A percentile compares a stretch with the other conserved stretches of the same genome.
Evolutionary conservation across 2,888 invertebrate species (phyloP).

Genomic region (Ophion slaviceki): DNA sequence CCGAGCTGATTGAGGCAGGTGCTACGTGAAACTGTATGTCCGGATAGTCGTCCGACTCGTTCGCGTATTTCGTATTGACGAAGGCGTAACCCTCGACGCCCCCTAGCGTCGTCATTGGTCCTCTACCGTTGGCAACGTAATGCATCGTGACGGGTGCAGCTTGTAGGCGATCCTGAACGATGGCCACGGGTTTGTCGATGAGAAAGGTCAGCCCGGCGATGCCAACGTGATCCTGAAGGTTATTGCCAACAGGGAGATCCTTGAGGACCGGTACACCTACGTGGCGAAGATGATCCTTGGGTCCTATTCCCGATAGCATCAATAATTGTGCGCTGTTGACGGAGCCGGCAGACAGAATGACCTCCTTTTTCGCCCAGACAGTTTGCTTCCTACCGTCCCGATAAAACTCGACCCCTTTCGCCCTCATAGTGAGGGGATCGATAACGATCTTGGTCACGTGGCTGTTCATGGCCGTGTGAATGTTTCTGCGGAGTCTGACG

Average conservation of each 20-base stretch:
- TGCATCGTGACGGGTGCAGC: conserved; percentile 92
- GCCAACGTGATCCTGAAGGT: conserved; percentile 95
- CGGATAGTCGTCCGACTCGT: conserved; percentile 91
- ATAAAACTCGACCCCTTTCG: conserved; percentile 92
- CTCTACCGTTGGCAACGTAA: conserved; percentile 90
- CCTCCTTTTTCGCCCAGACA: conserved; percentile 91
- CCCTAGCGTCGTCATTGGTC: conserved; percentile 94
- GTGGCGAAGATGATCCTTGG: conserved; percentile 88
- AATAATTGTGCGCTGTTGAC: conserved; percentile 96
- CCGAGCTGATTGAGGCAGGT: conserved; percentile 93
- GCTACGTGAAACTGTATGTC: conserved; percentile 97
- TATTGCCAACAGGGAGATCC: conserved; percentile 91
- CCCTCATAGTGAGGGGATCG: conserved; percentile 89
- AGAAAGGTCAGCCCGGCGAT: conserved; percentile 92
- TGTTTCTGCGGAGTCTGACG: conserved; percentile 89
- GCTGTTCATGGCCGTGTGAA: conserved; percentile 92
- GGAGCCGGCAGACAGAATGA: conserved; percentile 95
- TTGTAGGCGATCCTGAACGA: conserved; percentile 91
- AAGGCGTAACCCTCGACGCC: conserved; percentile 95
- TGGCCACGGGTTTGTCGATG: conserved; percentile 93
- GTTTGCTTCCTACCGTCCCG: conserved; percentile 89
- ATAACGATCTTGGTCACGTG: conserved; percentile 91
- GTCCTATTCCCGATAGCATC: conserved; percentile 95
- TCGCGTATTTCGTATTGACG: conserved; percentile 93
- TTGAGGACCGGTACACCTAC: conserved; percentile 90